Evolutionary conservation across 2,113 vertebrate species (phyloP).

Genomic region (Astatoreochromis straeleni): DNA sequence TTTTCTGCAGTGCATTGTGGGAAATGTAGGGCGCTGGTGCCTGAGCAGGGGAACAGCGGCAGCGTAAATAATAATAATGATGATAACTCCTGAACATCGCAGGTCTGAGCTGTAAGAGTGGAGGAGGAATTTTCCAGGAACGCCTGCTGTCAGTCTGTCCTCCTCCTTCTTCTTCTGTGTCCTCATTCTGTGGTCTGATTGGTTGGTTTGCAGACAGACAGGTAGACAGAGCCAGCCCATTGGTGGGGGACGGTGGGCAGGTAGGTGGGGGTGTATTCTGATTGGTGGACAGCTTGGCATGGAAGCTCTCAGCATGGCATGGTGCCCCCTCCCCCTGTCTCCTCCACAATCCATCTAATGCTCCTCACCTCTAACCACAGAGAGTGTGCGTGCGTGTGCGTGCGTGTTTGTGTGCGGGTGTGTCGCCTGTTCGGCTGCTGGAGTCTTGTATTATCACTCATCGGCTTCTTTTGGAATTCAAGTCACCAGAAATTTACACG

Average conservation of each 20-base stretch:
- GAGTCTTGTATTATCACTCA: neutral
- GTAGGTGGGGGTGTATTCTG: slow-evolving; percentile 63
- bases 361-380: neutral
- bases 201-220: slow-evolving; percentile 75
- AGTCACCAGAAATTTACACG: neutral
- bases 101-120: neutral
- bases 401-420: neutral
- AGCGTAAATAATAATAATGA: neutral
- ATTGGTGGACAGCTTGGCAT: slow-evolving; percentile 65
- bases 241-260: slow-evolving; percentile 71
- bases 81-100: neutral
- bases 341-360: neutral
- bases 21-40: neutral
- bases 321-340: slow-evolving; percentile 12
- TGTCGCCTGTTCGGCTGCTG: neutral
- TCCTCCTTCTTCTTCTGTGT: slow-evolving; percentile 14
- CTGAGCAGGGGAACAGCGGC: neutral
- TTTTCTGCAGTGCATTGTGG: neutral
- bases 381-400: neutral
- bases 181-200: slow-evolving; percentile 69
- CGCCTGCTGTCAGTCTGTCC: neutral
- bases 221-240: slow-evolving; percentile 70
- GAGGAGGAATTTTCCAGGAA: neutral
- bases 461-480: neutral
- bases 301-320: slow-evolving; percentile 70